Base-by-base conservation (phyloP, 2,888 invertebrate species). In the Serripes groenlandicus region DNA sequence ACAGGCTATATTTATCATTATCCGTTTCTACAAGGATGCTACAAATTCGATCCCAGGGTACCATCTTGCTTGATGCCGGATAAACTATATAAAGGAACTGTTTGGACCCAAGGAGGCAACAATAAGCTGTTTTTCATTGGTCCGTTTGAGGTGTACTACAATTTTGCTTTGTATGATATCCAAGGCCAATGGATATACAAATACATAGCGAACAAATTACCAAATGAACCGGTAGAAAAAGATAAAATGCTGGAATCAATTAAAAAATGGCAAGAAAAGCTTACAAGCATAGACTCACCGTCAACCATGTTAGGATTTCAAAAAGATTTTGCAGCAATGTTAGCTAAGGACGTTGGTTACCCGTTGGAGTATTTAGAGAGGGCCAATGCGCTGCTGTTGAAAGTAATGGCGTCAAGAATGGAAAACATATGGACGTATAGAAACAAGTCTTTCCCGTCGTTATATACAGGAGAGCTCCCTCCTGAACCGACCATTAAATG, bases 1-100 rank as follows among this genome's bases (percentile, higher is more conserved):
- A 86, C 86, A 15, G 86, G 85, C 15, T 86, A 86, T 32, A 37
- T 49, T n/a, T 60, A 76, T 32, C 30, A 68, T 23, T 76, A 37
- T 62, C 81, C 81, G 18, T 81, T 81, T 37, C 58, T 81, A 28
- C 34, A 35, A 21, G 64, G 64, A 64, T 23, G 37, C 34, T 21
- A 34, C 3, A 64, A 35, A 21, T 64, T 34, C 32, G 64, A 32
- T 23, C 2, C 18, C 3, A 4, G n/a, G 18, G 26, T 35, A 64
- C 64, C 30, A 32, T 34, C 64, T 3, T 32, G 35, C 21, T 64
- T 64, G 32, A 35, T 64, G 37, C 35, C 64, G 1, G 64, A 64
- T 21, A 15, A 64, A n/a, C 18, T 64, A n/a, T 64, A 64, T 34
- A 64, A 64, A 64, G 64, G 64, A 15, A 64, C 64, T 21, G 35